Percentiles rank a stretch among this genome's conserved stretches.
These are phyloP conservation scores for Cerceris rybyensis DNA, from an alignment of 2,888 invertebrate genomes.

Conservation along the genomic window DNA sequence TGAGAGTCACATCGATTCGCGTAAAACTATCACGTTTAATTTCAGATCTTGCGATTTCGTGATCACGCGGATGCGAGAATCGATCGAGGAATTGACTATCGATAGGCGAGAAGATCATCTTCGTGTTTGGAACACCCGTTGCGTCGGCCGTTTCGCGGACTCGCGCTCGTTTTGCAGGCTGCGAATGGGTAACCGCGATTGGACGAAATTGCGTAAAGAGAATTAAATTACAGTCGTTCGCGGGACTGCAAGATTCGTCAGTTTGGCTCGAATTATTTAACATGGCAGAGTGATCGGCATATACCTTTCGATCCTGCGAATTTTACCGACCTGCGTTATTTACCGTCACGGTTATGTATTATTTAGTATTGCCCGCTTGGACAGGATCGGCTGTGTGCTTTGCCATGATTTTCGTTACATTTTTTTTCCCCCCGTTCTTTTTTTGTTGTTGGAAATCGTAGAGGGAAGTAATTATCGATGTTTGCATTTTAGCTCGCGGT, in stretches of 20 bases:
- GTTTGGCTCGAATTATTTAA: constrained; percentile 57
- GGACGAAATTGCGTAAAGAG: constrained; percentile 71
- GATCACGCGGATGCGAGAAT: background rate
- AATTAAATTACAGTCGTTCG: constrained; percentile 65
- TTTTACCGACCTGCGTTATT: background rate
- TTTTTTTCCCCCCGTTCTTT: too few relatives aligned
- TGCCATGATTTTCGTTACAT: too few relatives aligned
- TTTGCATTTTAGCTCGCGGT: too few relatives aligned
- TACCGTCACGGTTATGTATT: background rate
- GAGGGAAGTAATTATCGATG: too few relatives aligned
- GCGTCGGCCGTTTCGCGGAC: constrained; percentile 30
- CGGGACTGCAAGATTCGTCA: constrained; percentile 50
- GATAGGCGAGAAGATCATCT: constrained; percentile 16
- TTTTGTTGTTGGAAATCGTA: too few relatives aligned
- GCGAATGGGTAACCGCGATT: constrained; percentile 61
- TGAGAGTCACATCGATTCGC: background rate
- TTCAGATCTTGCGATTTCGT: background rate
- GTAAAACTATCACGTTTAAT: background rate
- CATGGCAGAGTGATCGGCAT: constrained; percentile 33
- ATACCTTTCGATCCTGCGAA: constrained; percentile 2
- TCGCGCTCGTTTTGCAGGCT: constrained; percentile 41
- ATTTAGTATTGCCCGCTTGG: background rate
- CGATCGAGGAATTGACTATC: constrained; percentile 5
- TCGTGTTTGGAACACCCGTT: constrained; percentile 53
- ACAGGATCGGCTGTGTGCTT: background rate